These are phyloP conservation scores for Sebastes wilsoni DNA, from an alignment of 2,797 vertebrate genomes.

Conservation along the genomic window DNA sequence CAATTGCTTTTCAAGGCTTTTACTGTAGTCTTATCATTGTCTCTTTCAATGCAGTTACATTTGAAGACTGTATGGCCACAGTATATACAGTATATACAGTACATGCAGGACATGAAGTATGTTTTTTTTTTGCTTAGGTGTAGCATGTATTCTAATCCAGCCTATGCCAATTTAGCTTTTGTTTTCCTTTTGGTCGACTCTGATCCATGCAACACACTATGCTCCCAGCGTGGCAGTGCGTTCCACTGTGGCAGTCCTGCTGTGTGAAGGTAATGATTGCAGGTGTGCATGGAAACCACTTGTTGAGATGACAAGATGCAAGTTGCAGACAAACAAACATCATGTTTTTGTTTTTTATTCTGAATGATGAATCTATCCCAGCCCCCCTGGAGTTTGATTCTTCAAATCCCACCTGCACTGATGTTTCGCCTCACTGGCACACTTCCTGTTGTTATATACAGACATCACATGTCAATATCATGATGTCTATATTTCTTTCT, in stretches of 20 bases:
- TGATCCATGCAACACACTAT: constrained; percentile 59
- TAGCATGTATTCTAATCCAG: constrained; percentile 18
- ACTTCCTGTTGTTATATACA: constrained; percentile 20
- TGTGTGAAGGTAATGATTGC: constrained; percentile 74
- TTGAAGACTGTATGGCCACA: neutral
- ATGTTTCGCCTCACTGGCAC: constrained; percentile 11
- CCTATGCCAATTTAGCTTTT: constrained; percentile 28
- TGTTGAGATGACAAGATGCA: constrained; percentile 70
- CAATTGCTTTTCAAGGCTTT: constrained; percentile 7
- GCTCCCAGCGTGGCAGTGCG: constrained; percentile 67
- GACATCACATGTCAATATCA: constrained; percentile 9
- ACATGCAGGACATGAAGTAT: neutral
- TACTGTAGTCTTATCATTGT: neutral
- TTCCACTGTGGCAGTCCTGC: constrained; percentile 63
- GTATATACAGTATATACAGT: neutral
- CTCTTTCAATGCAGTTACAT: neutral
- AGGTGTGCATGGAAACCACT: constrained; percentile 74
- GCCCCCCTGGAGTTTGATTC: constrained; percentile 42
- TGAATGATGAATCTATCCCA: constrained; percentile 52
- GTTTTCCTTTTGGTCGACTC: constrained; percentile 41
- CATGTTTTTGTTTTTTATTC: constrained; percentile 49
- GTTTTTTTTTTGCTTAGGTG: neutral
- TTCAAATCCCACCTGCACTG: constrained; percentile 39
- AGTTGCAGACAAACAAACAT: constrained; percentile 58
- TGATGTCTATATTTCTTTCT: neutral